Base-by-base conservation (phyloP, 2,797 vertebrate species). In the Gymnoscopelus braueri region DNA sequence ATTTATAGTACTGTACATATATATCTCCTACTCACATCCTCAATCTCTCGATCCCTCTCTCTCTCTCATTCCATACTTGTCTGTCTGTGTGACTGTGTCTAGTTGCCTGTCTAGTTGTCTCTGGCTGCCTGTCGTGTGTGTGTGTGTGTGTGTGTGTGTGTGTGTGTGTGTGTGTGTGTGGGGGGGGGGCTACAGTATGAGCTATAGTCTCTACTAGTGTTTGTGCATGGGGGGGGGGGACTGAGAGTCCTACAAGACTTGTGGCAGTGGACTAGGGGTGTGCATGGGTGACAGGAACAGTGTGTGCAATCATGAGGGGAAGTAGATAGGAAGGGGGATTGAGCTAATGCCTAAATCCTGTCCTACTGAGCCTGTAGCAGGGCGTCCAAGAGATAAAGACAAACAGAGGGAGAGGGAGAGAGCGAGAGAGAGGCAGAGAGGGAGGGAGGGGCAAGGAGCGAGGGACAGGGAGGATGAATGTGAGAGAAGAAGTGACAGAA, bases 281-380 rank as follows among this genome's bases (percentile, higher is more conserved):
- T 76, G 61, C 74, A 79, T 78, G 79, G 71, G 83, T 81, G 87
- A 90, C 78, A 84, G 86, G 81, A 86, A 87, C 79, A 81, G 81
- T 75, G 83, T 56, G 60, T 86, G 87, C 86, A 85, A 83, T 89
- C 85, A 86, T 72, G 77, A 87, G 80, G 72, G 78, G 81, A 66
- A 71, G 87, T 64, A 85, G 86, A 90, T 87, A 81, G 83, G 39
- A 44, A 39, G 5, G 75, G 81, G 88, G 87, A 89, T 88, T 89
- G 88, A 87, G 85, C 81, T 90, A 82, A 88, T 86, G 84, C 82
- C 75, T 78, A 89, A 89, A 90, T 87, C 87, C 87, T 87, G 82
- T 85, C 84, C 81, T 75, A 80, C 90, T 88, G 88, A 90, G 84
- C 85, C 78, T 69, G 78, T 83, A 82, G 83, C 72, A 11, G 80